These are phyloP conservation scores for Brachypodius melanocephalos DNA, from an alignment of 2,113 vertebrate species.

Conservation along the genomic window DNA sequence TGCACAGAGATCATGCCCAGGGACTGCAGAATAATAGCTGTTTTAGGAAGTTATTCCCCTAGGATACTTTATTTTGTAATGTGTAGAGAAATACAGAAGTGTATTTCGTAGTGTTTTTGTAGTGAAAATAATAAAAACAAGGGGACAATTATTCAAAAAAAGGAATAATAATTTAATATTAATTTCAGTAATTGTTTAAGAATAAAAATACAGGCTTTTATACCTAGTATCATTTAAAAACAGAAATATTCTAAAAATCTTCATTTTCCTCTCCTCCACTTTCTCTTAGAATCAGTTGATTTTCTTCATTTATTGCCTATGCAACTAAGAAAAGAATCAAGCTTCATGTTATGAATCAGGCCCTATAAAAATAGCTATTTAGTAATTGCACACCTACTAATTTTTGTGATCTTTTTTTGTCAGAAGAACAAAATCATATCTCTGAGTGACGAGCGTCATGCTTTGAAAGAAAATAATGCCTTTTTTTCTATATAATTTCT, in stretches of 20 bases:
- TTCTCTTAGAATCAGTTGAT: not conserved
- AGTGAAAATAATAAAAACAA: not conserved
- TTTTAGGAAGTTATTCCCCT: not conserved
- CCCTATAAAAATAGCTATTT: constrained; percentile 13
- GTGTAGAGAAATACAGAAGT: not conserved
- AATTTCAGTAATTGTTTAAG: not conserved
- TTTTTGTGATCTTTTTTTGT: not conserved
- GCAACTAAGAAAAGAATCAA: not conserved
- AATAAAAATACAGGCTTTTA: not conserved
- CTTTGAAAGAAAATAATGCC: not conserved
- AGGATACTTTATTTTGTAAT: not conserved
- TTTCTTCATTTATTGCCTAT: not conserved
- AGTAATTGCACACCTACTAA: not conserved
- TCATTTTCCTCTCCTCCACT: not conserved
- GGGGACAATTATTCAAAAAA: not conserved
- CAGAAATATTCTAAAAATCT: not conserved
- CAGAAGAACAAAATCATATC: not conserved
- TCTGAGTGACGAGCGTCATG: not conserved
- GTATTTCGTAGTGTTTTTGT: not conserved
- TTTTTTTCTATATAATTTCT: not conserved
- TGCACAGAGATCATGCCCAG: not conserved
- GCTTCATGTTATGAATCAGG: not conserved
- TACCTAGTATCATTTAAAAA: not conserved
- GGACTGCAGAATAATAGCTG: not conserved
- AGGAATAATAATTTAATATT: not conserved